Base-by-base conservation (phyloP, 2,113 vertebrate genomes). In the Platichthys stellatus region DNA sequence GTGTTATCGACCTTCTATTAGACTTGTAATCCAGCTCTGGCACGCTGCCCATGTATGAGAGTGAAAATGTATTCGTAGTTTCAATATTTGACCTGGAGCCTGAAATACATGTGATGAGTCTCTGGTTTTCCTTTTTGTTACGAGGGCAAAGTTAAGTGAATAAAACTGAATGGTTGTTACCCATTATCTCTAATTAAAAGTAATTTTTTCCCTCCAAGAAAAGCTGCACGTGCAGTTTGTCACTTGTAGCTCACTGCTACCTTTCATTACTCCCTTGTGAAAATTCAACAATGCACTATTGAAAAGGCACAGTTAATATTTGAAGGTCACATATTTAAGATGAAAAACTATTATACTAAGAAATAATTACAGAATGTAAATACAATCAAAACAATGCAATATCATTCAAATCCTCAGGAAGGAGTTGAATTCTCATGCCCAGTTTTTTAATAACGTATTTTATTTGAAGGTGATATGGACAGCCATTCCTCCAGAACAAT, bases 1-100 rank as follows among this genome's bases (percentile, higher is more conserved):
- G 57, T 21, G 53, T 66, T 56, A 61, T 67, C 9, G 49, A 83
- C 78, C 75, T 12, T 77, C 26, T 69, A 65, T 76, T 68, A 57
- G 68, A 61, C 63, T 57, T 64, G 20, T 72, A 64, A 81, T 83
- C 43, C 59, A 35, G 61, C 51, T 74, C 62, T 75, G 74, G 74
- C 24, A 28, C 21, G 3, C 20, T 65, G 63, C 66, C n/a, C 26
- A 69, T 7, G 10, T 13, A 43, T 71, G 12, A 47, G 64, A 11
- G 0, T 54, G 51, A 35, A 72, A 68, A 74, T 8, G 21, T 60
- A n/a, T 49, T 21, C 2, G 13, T 51, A 69, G 5, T n/a, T 47
- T 59, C 35, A 12, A 31, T 2, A 14, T 57, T 26, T 57, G 56
- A 18, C 56, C 56, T 24, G 11, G 21, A 56, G 23, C 23, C 23